Evolutionary conservation across 2,113 vertebrate genomes (phyloP).

Genomic region (Osmerus eperlanus): DNA sequence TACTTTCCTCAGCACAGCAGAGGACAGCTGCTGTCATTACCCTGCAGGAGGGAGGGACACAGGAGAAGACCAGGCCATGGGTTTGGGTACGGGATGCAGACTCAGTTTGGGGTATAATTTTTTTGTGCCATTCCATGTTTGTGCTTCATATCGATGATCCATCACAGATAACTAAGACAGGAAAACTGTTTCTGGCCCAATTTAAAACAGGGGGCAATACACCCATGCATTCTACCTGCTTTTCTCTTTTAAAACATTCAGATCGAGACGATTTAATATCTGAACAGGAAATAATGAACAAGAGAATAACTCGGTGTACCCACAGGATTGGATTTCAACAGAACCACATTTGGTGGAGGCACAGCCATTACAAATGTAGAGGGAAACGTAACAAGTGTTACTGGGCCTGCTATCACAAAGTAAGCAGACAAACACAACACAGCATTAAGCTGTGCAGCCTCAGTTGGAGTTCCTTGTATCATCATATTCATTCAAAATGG

Average conservation of each 20-base stretch:
- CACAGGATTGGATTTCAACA: too few species aligned
- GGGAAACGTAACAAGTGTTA: slow-evolving; percentile 47
- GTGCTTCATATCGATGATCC: neutral
- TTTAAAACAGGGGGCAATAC: neutral
- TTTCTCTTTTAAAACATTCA: too few species aligned
- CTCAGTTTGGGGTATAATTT: slow-evolving; percentile 20
- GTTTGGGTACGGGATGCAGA: neutral
- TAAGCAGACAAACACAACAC: slow-evolving; percentile 45
- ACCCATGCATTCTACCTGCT: neutral
- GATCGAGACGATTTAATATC: too few species aligned
- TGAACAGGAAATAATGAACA: too few species aligned
- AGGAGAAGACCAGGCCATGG: slow-evolving; percentile 26
- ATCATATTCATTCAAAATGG: slow-evolving; percentile 23
- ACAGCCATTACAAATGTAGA: slow-evolving; percentile 30
- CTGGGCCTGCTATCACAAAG: slow-evolving; percentile 36
- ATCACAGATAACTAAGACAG: slow-evolving; percentile 8
- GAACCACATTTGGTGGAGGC: too few species aligned
- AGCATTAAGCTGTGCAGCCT: slow-evolving; percentile 46
- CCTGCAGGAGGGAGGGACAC: slow-evolving; percentile 18
- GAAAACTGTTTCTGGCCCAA: neutral
- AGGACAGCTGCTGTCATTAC: slow-evolving; percentile 44
- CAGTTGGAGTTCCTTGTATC: slow-evolving; percentile 40
- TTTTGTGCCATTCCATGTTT: slow-evolving; percentile 13
- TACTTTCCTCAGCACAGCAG: neutral
- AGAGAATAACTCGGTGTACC: too few species aligned